These are phyloP conservation scores for Synanthedon formicaeformis DNA, from an alignment of 2,888 invertebrate genomes.

Conservation along the genomic window DNA sequence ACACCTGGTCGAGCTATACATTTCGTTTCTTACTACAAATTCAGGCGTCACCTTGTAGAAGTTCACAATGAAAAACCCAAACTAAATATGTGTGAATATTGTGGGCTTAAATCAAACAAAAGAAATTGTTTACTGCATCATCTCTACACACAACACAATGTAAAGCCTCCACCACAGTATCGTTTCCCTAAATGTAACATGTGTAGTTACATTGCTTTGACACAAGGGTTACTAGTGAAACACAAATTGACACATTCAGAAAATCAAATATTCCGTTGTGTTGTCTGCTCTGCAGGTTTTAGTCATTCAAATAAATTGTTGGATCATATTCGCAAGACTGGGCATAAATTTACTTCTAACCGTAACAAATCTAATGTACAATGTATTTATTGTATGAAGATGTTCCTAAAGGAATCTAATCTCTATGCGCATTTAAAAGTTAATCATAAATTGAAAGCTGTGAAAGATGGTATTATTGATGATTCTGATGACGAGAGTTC, in stretches of 20 bases:
- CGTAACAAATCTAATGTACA: conserved; percentile 56
- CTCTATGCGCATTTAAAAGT: conserved; percentile 79
- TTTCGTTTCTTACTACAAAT: conserved; percentile 83
- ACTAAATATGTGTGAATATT: conserved; percentile 83
- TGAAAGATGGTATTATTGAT: conserved; percentile 75
- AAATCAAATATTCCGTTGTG: conserved; percentile 57
- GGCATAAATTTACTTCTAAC: conserved; percentile 58
- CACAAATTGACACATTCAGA: conserved; percentile 77
- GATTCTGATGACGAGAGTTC: conserved; percentile 60
- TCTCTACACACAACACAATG: conserved; percentile 82
- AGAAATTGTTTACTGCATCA: conserved; percentile 83
- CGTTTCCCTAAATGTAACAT: conserved; percentile 83
- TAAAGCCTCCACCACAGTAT: conserved; percentile 77
- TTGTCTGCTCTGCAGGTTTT: conserved; percentile 70
- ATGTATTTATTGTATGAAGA: conserved; percentile 81
- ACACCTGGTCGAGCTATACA: conserved; percentile 75
- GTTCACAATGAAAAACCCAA: conserved; percentile 84
- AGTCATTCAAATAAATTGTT: conserved; percentile 43
- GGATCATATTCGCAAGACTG: conserved; percentile 68
- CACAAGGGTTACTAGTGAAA: conserved; percentile 75
- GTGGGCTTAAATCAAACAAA: conserved; percentile 81
- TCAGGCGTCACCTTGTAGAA: conserved; percentile 84
- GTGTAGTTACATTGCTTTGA: conserved; percentile 82
- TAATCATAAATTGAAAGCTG: conserved; percentile 74
- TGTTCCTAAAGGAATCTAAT: conserved; percentile 76